phyloP scores from a whole-genome alignment of 1,140 invertebrate species.

The Zophobas atratus region DNA sequence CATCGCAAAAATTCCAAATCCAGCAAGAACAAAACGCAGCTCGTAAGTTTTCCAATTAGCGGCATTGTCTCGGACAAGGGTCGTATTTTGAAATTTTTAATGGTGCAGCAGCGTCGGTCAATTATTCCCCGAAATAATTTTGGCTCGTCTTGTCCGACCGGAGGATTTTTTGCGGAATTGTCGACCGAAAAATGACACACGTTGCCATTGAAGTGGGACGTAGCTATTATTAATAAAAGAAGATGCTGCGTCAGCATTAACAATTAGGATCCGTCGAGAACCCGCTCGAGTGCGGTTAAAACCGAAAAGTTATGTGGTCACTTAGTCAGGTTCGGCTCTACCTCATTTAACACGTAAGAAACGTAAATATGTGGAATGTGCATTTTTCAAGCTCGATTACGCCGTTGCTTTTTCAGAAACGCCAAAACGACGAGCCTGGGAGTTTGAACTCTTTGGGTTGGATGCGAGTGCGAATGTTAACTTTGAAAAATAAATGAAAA shows the following conservation, averaged over 20 bases:
- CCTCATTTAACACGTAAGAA: conserved; percentile 42
- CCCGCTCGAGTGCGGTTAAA: conserved; percentile 40
- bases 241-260: conserved; percentile 42
- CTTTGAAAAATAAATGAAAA: too few species aligned
- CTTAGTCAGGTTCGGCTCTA: conserved; percentile 21
- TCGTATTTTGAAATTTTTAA: conserved; percentile 27
- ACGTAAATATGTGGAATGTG: conserved; percentile 27
- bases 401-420: conserved; percentile 4
- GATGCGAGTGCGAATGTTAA: too few species aligned
- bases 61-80: conserved; percentile 26
- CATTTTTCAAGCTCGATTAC: conserved; percentile 31
- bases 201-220: conserved; percentile 38
- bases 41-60: conserved; percentile 31
- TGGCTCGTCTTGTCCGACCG: conserved; percentile 9
- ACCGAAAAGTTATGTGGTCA: conserved; percentile 33
- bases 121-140: conserved; percentile 40
- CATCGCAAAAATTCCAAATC: neutral
- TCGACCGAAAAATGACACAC: conserved; percentile 36
- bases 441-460: too few species aligned
- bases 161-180: conserved; percentile 35
- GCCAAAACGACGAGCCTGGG: neutral
- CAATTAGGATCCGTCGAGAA: conserved; percentile 45
- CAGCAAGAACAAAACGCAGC: neutral
- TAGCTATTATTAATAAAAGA: conserved; percentile 36
- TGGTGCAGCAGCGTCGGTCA: conserved; percentile 19